Conservation (phyloP, 1,140 invertebrate genomes). For the Drosophila tsacasi region DNA sequence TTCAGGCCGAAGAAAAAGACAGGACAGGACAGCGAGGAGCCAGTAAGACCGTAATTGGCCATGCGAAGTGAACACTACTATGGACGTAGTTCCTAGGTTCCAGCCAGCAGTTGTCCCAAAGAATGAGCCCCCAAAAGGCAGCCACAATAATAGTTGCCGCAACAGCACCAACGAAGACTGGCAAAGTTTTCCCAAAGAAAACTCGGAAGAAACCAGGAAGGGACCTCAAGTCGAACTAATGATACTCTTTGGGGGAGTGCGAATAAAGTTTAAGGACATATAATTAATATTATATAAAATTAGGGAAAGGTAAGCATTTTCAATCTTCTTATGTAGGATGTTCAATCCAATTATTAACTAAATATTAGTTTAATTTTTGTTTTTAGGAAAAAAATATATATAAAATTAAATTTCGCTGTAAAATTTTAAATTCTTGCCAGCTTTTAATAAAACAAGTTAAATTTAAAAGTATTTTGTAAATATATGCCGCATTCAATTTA, state of each 20-base stretch:
- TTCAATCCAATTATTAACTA: too few species aligned
- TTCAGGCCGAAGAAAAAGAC: constrained; percentile 47
- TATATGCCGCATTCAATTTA: background rate
- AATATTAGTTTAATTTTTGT: background rate
- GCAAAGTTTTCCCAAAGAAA: constrained; percentile 33
- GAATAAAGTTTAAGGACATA: background rate
- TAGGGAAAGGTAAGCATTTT: too few species aligned
- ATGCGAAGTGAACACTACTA: constrained; percentile 62
- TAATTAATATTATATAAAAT: too few species aligned
- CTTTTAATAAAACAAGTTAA: background rate
- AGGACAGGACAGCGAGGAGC: constrained; percentile 33
- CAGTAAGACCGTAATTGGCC: constrained; percentile 69
- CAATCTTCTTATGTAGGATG: too few species aligned
- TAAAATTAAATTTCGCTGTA: background rate
- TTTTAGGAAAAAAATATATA: too few species aligned
- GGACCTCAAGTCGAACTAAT: background rate
- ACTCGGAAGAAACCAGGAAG: background rate
- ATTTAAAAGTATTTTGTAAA: background rate
- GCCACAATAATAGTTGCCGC: constrained; percentile 37
- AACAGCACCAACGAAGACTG: constrained; percentile 23
- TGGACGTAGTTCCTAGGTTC: constrained; percentile 23
- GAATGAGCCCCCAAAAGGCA: constrained; percentile 21
- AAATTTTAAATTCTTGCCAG: too few species aligned
- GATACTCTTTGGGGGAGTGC: constrained; percentile 6
- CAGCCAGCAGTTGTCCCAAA: constrained; percentile 11